A percentile compares a stretch with the other conserved stretches of the same genome.
These are phyloP conservation scores for Macropis europaea DNA, from an alignment of 2,888 invertebrate species.

Conservation along the genomic window DNA sequence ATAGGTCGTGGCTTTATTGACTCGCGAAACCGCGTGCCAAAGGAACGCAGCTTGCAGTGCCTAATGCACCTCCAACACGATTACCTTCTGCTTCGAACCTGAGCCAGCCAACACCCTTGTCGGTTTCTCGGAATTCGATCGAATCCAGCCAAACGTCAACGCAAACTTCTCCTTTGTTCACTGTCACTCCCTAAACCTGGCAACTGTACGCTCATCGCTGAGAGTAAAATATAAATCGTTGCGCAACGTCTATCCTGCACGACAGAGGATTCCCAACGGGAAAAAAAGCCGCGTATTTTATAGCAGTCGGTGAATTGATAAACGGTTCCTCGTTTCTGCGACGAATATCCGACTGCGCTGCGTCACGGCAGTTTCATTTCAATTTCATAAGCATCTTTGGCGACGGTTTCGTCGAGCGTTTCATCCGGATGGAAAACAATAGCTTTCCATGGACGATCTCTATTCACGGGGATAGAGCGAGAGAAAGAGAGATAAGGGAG, in stretches of 20 bases:
- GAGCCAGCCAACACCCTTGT: neutral
- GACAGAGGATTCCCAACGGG: too few relatives aligned
- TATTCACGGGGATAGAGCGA: too few relatives aligned
- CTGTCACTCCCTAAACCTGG: too few relatives aligned
- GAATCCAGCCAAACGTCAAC: too few relatives aligned
- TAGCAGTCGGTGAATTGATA: neutral
- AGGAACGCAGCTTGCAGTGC: slow-evolving; percentile 45
- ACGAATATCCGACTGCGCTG: slow-evolving; percentile 2
- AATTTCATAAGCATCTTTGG: slow-evolving; percentile 4
- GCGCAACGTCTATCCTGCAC: too few relatives aligned
- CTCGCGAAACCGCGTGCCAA: slow-evolving; percentile 55
- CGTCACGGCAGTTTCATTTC: slow-evolving; percentile 3
- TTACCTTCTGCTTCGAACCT: slow-evolving; percentile 6
- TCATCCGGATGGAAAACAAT: slow-evolving; percentile 24
- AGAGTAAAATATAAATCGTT: too few relatives aligned
- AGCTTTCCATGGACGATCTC: neutral
- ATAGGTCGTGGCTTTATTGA: slow-evolving; percentile 64
- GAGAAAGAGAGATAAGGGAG: slow-evolving; percentile 11
- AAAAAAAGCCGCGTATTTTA: neutral
- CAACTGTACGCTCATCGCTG: too few relatives aligned
- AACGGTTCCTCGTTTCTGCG: neutral
- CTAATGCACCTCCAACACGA: slow-evolving; percentile 33
- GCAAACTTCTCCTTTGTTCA: too few relatives aligned
- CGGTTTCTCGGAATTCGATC: too few relatives aligned
- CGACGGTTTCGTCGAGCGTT: slow-evolving; percentile 1